Evolutionary conservation across 1,140 invertebrate species (phyloP), one percentile per base, ranked within the genome.

Genomic region (Eufriesea mexicana): DNA sequence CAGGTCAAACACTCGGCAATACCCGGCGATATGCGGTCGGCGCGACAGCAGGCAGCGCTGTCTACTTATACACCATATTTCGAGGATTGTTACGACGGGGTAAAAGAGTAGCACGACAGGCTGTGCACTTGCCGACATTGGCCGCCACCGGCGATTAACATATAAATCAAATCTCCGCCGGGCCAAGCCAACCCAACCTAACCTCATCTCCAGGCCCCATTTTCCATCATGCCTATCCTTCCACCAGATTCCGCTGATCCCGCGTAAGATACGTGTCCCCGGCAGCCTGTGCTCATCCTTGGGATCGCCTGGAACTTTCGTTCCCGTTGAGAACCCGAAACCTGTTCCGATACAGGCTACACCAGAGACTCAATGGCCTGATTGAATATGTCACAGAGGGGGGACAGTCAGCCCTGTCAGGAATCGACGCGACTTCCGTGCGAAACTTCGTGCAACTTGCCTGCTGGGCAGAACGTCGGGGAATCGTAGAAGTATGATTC

Each of bases 91-190:
- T 89, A 86, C 77, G 73, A 71, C 54, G 61, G 47, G 23, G 28
- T 62, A 67, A 89, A 87, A 88, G 86, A 75, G 79, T 78, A 67
- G 42, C n/a, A 62, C 64, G 59, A 59, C 79, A 73, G 70, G 35
- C 71, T 77, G 84, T 47, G 78, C 81, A 68, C 74, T 85, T 79
- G 80, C 73, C 79, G 70, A 86, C 84, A 79, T 75, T 79, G 88
- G 72, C 70, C 76, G 73, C 62, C 85, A 87, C 88, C 79, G 80
- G 55, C 82, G 89, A 90, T 90, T 90, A 90, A 90, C 89, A 90
- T 90, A 90, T 90, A 90, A 90, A 90, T 90, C 86, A 90, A 90
- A 90, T 85, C 76, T 86, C 86, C 55, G 66, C 70, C 71, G 14
- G 75, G 72, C 59, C 77, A 35, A 57, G 59, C 83, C 42, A 42